Evolutionary conservation across 2,113 vertebrate species (phyloP), one percentile per base, ranked within the genome.

Genomic region (Marcusenius ussheri): DNA sequence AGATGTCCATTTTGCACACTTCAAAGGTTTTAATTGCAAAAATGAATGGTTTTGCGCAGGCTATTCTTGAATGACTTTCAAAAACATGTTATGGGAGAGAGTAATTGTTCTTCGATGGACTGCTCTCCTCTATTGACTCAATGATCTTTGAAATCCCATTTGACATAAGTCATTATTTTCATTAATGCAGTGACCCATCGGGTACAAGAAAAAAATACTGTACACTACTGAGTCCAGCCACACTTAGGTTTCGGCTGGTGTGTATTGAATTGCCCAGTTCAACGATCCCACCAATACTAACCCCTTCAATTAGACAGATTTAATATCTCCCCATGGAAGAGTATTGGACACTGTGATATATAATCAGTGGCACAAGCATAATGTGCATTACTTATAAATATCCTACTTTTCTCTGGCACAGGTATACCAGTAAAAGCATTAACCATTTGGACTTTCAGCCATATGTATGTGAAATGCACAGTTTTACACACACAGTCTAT

Each of bases 261-360:
- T 77, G 83, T 90, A 88, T 89, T 89, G 89, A 91, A 83, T 89
- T 91, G 85, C 90, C 77, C 88, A 21, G 58, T 86, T 88, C 83
- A 89, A 87, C 88, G 88, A 90, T 89, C 84, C 31, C 86, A 58
- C 90, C 77, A 90, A 91, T 90, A 91, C 90, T 88, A 88, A 70
- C 83, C 89, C 90, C 88, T 89, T 91, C 91, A 92, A 93, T 92
- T 93, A 91, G 89, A 87, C 74, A 24, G 83, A 19, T 91, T 91
- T 92, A 90, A 91, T 92, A 90, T 90, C 90, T 91, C 58, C 88
- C 80, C 88, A 27, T 66, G 46, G 88, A 77, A 50, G 88, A 87
- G 74, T 46, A 88, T 90, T 70, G n/a, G n/a, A 5, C 62, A 70
- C 27, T 70, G 62, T 70, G 62, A 70, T 27, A 70, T 70, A 70